phyloP scores from a whole-genome alignment of 2,888 invertebrate genomes.

The Drosophila bunnanda region DNA sequence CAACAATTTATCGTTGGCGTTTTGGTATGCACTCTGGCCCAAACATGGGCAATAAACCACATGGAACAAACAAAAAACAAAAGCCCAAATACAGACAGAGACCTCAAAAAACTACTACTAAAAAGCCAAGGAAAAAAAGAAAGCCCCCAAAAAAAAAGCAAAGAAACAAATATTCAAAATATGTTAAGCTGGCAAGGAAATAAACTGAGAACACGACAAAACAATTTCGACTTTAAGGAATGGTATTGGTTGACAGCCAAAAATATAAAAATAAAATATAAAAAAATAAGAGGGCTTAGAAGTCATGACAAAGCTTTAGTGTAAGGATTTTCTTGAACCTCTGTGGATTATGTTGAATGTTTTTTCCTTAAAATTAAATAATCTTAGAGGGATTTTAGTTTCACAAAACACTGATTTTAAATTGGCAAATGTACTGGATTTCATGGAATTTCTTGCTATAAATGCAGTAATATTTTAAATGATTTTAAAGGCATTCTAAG shows the following conservation, averaged over 20 bases:
- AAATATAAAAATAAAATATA: not conserved
- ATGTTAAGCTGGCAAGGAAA: constrained; percentile 40
- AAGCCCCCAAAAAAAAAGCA: constrained; percentile 17
- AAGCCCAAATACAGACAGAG: constrained; percentile 43
- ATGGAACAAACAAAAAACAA: constrained; percentile 28
- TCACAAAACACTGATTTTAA: too few species aligned
- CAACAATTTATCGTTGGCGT: constrained; percentile 79
- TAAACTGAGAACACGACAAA: constrained; percentile 46
- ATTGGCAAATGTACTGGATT: too few species aligned
- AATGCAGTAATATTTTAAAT: too few species aligned
- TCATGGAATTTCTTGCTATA: too few species aligned
- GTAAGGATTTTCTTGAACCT: not conserved
- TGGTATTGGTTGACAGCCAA: constrained; percentile 9
- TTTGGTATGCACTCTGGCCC: constrained; percentile 71
- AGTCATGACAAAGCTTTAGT: constrained; percentile 45
- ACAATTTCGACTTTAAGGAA: constrained; percentile 47
- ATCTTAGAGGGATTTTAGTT: too few species aligned
- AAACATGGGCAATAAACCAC: constrained; percentile 75
- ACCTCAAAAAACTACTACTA: constrained; percentile 36
- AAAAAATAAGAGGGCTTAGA: constrained; percentile 17
- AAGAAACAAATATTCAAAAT: constrained; percentile 50
- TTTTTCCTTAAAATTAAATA: too few species aligned
- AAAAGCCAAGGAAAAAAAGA: constrained; percentile 25
- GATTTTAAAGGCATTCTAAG: too few species aligned
- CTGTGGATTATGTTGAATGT: not conserved